Conservation (phyloP, 2,888 invertebrate species). For the Eilema griseolum region DNA sequence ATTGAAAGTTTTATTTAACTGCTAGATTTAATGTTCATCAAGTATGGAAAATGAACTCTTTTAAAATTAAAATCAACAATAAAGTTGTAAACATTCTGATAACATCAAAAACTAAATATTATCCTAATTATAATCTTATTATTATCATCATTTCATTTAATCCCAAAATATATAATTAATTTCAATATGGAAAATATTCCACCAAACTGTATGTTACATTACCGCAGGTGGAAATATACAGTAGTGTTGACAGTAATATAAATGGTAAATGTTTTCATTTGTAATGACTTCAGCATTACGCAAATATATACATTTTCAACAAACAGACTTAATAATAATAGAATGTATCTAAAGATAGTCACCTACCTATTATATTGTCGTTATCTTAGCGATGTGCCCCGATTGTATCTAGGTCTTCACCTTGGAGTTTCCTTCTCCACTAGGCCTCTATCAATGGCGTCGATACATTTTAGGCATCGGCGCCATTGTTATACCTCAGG, state of each 20-base stretch:
- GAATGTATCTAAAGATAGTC: not conserved
- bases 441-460: too few relatives aligned
- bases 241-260: not conserved
- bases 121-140: too few relatives aligned
- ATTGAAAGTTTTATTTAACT: not conserved
- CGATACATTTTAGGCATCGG: too few relatives aligned
- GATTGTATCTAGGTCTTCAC: too few relatives aligned
- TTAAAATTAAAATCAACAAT: not conserved
- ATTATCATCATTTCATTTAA: not conserved
- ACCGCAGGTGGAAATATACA: not conserved
- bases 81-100: not conserved
- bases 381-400: too few relatives aligned
- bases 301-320: conserved; percentile 2
- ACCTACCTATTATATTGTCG: not conserved
- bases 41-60: not conserved
- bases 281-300: not conserved
- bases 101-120: too few relatives aligned
- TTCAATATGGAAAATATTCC: not conserved
- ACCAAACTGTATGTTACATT: not conserved
- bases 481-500: too few relatives aligned
- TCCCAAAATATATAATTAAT: not conserved
- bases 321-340: not conserved
- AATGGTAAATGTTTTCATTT: not conserved
- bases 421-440: too few relatives aligned
- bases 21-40: too few relatives aligned